Conservation (phyloP, 2,888 invertebrate species). For the Geotrupes spiniger region DNA sequence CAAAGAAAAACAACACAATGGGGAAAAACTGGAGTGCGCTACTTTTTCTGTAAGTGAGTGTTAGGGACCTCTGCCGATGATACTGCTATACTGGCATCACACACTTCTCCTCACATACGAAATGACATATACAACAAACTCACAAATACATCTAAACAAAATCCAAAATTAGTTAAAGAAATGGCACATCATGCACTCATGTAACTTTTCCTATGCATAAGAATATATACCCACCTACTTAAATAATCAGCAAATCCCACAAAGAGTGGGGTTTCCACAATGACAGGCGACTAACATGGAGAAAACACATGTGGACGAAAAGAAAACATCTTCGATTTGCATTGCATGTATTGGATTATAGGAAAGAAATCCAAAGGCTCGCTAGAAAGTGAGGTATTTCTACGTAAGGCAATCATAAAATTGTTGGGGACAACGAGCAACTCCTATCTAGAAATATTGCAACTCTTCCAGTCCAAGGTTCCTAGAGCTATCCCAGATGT, state of each 20-base stretch:
- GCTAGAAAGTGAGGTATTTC: constrained; percentile 17
- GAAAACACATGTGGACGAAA: constrained; percentile 1
- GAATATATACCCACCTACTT: neutral
- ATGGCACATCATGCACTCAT: neutral
- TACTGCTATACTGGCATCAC: no score
- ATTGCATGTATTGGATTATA: constrained; percentile 6
- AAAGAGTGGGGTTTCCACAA: neutral
- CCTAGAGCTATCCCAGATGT: constrained; percentile 16
- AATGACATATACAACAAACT: no score
- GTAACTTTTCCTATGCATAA: neutral
- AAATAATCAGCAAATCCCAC: neutral
- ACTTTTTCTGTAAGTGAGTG: no score
- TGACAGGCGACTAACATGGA: neutral
- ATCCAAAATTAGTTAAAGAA: neutral
- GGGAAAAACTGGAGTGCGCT: no score
- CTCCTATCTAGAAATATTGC: constrained; percentile 21
- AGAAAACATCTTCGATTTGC: neutral
- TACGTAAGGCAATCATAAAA: constrained; percentile 22
- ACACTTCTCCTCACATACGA: no score
- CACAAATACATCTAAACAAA: neutral
- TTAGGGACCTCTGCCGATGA: no score
- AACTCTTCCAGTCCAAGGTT: constrained; percentile 23
- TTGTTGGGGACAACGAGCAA: constrained; percentile 24
- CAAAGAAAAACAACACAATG: no score
- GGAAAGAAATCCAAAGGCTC: constrained; percentile 8